Conservation (phyloP, 2,797 vertebrate genomes). For the Poeciliopsis presidionis region DNA sequence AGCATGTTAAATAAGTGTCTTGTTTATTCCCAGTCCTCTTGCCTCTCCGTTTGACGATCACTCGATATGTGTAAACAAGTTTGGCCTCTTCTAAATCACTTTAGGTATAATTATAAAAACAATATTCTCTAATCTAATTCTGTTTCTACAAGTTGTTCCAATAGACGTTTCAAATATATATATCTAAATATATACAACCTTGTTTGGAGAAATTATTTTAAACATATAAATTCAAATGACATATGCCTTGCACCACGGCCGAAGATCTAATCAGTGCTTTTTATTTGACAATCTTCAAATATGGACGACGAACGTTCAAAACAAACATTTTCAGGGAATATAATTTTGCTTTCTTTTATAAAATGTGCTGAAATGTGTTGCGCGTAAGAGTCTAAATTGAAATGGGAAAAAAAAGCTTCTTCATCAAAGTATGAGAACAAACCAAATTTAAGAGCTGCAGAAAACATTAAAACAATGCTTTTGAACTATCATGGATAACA, state of each 20-base stretch:
- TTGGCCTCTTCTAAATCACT: not conserved
- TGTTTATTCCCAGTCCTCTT: not conserved
- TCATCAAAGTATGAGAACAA: not conserved
- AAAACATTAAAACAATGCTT: not conserved
- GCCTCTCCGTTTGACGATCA: not conserved
- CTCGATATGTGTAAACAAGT: not conserved
- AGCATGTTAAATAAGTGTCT: not conserved
- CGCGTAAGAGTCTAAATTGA: not conserved
- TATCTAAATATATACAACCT: no score
- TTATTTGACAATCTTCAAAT: not conserved
- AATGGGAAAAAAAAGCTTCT: not conserved
- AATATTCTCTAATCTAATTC: not conserved
- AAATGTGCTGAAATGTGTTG: not conserved
- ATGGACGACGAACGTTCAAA: no score
- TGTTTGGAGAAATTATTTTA: not conserved
- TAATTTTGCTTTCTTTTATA: not conserved
- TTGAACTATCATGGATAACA: not conserved
- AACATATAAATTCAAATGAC: not conserved
- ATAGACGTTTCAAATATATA: not conserved
- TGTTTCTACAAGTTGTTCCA: not conserved
- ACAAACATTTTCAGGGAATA: not conserved
- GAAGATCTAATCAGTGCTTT: not conserved
- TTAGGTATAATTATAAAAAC: not conserved
- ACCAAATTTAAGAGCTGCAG: not conserved
- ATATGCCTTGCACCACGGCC: not conserved